Base-by-base conservation (phyloP, 2,113 vertebrate genomes). In the Arvicanthis niloticus region DNA sequence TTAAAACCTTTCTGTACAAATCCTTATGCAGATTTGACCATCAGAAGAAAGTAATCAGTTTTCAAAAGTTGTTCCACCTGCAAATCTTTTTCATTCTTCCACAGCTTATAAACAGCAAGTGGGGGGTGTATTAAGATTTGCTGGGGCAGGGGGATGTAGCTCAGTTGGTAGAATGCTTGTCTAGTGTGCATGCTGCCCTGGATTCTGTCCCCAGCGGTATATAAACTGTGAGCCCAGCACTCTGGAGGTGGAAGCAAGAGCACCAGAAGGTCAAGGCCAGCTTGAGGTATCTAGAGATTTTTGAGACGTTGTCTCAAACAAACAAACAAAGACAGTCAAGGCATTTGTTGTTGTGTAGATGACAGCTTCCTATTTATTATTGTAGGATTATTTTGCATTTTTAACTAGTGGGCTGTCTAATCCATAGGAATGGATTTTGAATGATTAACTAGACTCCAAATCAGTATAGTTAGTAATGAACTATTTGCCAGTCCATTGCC, bases 371-470 rank as follows among this genome's bases (percentile, higher is more conserved):
- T 76, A 1, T 84, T 87, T 81, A 51, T 56, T 90, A 24, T 56
- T 31, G 48, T 86, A 53, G 29, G 60, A n/a, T 91, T 51, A 73
- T 72, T 96, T 97, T 93, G 48, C 67, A 72, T 97, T 93, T 96
- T 91, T 87, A 88, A 34, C 72, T 76, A 90, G 62, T 56, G 89
- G 31, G 45, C n/a, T 93, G 29, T 92, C 40, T 96, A 91, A 73
- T 65, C 9, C 62, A 95, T 91, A 87, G 76, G 88, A 93, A 92
- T 95, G 21, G 88, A 86, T n/a, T 91, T 94, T 51, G 40, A 95
- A 40, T 96, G 29, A 45, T 91, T 62, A 62, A 62, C 22, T 62
- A 62, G 60, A 17, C 22, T 24, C 62, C 29, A 26, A 65, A 65
- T 26, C 62, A 65, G 62, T 29, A 65, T 29, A 92, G 56, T 62